phyloP scores from a whole-genome alignment of 2,797 vertebrate species.

The Poecile montanus region DNA sequence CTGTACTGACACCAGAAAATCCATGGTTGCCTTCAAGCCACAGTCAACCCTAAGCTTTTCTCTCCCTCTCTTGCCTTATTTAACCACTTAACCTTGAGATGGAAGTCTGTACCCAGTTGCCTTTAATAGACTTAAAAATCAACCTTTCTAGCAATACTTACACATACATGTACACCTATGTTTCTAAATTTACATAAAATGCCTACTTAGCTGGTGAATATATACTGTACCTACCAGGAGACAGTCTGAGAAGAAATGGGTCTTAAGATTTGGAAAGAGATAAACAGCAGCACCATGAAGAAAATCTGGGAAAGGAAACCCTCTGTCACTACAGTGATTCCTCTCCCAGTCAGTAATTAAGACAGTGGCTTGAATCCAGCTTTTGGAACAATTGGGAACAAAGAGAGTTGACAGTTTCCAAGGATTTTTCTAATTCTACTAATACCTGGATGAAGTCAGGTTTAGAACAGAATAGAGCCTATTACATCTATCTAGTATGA shows the following conservation, averaged over 20 bases:
- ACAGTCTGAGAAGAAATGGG: not conserved
- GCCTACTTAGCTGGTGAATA: not conserved
- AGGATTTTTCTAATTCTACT: not conserved
- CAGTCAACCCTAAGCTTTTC: not conserved
- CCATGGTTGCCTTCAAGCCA: not conserved
- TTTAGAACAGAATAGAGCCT: not conserved
- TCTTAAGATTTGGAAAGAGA: not conserved
- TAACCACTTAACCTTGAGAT: not conserved
- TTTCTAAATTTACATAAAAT: not conserved
- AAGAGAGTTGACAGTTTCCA: not conserved
- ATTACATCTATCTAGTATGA: not conserved
- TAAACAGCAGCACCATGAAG: not conserved
- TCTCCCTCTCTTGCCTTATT: not conserved
- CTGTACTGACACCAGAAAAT: not conserved
- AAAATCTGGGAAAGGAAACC: not conserved
- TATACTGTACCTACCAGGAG: not conserved
- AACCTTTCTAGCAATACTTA: not conserved
- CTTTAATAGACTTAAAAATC: not conserved
- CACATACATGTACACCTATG: accelerated
- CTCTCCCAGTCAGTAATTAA: not conserved
- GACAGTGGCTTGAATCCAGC: not conserved
- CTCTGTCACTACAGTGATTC: not conserved
- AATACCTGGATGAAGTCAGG: not conserved
- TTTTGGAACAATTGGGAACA: not conserved
- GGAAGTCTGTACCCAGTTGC: not conserved